Evolutionary conservation across 30 jellyfish, hydroid and myxozoan species (phyloP).

Genomic region (Sanderia malayensis): DNA sequence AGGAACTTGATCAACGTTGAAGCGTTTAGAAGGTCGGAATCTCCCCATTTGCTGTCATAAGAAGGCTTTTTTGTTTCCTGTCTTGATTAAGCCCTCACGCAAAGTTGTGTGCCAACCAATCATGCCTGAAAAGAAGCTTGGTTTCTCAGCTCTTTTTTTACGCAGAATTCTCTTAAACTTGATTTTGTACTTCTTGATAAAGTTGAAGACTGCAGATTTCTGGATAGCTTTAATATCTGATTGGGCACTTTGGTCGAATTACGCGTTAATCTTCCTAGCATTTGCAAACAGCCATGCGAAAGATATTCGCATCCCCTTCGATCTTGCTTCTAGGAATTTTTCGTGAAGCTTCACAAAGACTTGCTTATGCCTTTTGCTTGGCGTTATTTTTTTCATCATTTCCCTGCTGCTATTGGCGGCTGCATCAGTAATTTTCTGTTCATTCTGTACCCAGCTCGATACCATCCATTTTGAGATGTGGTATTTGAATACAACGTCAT

Average conservation of each 20-base stretch:
- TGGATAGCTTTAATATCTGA: conserved; percentile 25
- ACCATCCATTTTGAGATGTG: conserved; percentile 18
- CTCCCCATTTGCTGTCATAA: background rate
- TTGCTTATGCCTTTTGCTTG: conserved; percentile 35
- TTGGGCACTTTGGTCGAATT: conserved; percentile 22
- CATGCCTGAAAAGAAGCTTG: conserved; percentile 24
- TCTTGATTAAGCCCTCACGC: conserved; percentile 41
- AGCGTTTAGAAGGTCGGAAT: background rate
- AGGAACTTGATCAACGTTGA: conserved; percentile 42
- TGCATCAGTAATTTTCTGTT: conserved; percentile 34
- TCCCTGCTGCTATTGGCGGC: conserved; percentile 26
- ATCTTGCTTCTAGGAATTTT: conserved; percentile 26
- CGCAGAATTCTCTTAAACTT: background rate
- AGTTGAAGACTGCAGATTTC: conserved; percentile 23
- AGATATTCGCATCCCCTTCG: conserved; percentile 34
- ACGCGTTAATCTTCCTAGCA: conserved; percentile 26
- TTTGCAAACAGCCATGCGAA: conserved; percentile 22
- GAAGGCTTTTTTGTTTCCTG: conserved; percentile 8
- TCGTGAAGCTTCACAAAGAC: conserved; percentile 12
- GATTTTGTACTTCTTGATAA: conserved; percentile 10
- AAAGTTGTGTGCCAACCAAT: conserved; percentile 31
- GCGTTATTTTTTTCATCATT: conserved; percentile 23
- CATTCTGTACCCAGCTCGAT: conserved; percentile 32
- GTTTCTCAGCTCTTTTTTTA: background rate
- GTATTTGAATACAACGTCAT: conserved; percentile 12